Evolutionary conservation across 2,888 invertebrate species (phyloP), one percentile per base, ranked within the genome.

Genomic region (Ectemnius lituratus): DNA sequence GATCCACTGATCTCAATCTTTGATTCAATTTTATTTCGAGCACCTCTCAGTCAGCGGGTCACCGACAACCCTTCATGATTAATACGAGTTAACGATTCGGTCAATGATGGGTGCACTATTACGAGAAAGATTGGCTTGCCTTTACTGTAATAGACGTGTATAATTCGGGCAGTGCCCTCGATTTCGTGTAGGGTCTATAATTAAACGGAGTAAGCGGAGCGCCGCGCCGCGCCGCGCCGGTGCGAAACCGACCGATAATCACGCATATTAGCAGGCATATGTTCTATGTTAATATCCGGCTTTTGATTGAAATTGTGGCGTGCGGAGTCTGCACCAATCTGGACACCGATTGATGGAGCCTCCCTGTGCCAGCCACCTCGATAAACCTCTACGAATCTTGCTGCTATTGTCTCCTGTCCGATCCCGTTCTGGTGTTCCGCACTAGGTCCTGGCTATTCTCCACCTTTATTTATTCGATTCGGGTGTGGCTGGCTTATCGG

Each of bases 261-360:
- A 69, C 67, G 27, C 46, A 18, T 37, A 49, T 69, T 67, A 62
- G 56, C 20, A 62, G 71, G 16, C 65, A 46, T 28, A 67, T 49
- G 65, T 52, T 65, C 73, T 13, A 56, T 62, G 70, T 69, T 80
- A 70, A 71, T 79, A 67, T 67, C 70, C 47, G 62, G 18, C 69
- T n/a, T 69, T 73, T 68, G 62, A 75, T 77, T 73, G 70, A 63
- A 75, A 71, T 69, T 63, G 63, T 62, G 46, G 65, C 20, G 37
- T 37, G 60, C 64, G 77, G 64, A 77, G 68, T 77, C 62, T 58
- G 23, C 52, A 37, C 37, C 37, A 8, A 37, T 8, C 37, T 37
- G 66, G n/a, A 27, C 58, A 57, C 69, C 64, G 67, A 68, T 76
- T 72, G 62, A 72, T 58, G 67, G 63, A 72, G 67, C 59, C 58